Percentiles rank a stretch among this genome's conserved stretches.
Conservation (phyloP, 2,888 invertebrate genomes). For the Mechanitis mazaeus region DNA sequence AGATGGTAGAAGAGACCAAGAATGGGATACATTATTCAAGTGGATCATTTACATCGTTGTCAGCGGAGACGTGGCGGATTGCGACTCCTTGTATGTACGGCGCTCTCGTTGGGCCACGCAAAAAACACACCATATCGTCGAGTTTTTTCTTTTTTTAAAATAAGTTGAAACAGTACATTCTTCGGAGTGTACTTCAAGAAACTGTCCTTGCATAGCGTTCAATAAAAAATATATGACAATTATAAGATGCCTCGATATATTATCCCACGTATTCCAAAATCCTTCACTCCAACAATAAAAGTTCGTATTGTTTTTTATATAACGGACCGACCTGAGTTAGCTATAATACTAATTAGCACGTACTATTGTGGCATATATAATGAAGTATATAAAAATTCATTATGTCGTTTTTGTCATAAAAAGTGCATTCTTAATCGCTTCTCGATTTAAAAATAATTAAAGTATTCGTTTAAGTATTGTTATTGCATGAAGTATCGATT, state of each 20-base stretch:
- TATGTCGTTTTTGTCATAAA: slow-evolving; percentile 11
- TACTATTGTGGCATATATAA: slow-evolving; percentile 22
- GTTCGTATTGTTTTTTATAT: slow-evolving; percentile 23
- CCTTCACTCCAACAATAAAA: slow-evolving; percentile 27
- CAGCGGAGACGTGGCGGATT: slow-evolving; percentile 61
- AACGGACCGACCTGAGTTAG: slow-evolving; percentile 22
- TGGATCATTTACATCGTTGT: slow-evolving; percentile 73
- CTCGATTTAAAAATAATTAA: slow-evolving; percentile 30
- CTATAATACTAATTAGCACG: slow-evolving; percentile 19
- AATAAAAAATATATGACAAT: slow-evolving; percentile 31
- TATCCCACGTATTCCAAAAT: slow-evolving; percentile 32
- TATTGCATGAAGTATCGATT: slow-evolving; percentile 42
- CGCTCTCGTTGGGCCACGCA: slow-evolving; percentile 53
- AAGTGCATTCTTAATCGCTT: slow-evolving; percentile 19
- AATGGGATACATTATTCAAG: slow-evolving; percentile 74
- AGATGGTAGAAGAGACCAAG: slow-evolving; percentile 59
- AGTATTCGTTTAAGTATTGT: slow-evolving; percentile 34
- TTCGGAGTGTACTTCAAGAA: slow-evolving; percentile 33
- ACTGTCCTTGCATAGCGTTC: slow-evolving; percentile 36
- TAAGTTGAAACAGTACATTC: slow-evolving; percentile 36
- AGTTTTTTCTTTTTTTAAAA: slow-evolving; percentile 58
- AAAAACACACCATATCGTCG: slow-evolving; percentile 65
- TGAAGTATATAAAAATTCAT: slow-evolving; percentile 24
- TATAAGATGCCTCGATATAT: slow-evolving; percentile 32
- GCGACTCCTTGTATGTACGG: slow-evolving; percentile 65